Evolutionary conservation across 2,113 vertebrate genomes (phyloP), one percentile per base, ranked within the genome.

Genomic region (Atrichornis clamosus): DNA sequence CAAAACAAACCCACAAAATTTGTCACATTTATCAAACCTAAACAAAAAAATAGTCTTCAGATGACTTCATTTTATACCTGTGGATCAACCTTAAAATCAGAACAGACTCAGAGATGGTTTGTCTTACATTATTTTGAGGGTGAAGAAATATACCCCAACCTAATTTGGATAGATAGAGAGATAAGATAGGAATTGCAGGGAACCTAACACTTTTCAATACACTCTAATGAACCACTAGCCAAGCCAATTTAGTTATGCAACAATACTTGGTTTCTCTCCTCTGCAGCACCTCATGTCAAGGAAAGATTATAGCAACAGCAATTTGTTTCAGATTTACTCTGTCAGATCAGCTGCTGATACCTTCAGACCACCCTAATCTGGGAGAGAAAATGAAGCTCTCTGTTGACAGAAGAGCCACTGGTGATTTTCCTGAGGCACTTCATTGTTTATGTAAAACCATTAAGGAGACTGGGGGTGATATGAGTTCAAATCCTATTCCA

Each of bases 281-380:
- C 41, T 86, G 82, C 96, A 96, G 63, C 58, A 84, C 50, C 33
- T 95, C 91, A 92, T 97, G 92, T 90, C 95, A 94, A 80, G 68
- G 64, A 95, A 80, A 89, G 97, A 98, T 98, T 98, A 97, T 91
- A 85, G 46, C 78, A 95, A 92, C 64, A 94, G 95, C 96, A 98
- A 98, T 98, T 98, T 98, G 97, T 98, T 98, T 98, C 94, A 98
- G 97, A 97, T 98, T 98, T 98, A 98, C 94, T 97, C 87, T 96
- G 92, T 97, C 97, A 97, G 93, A 96, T 98, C 93, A 97, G 68
- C 35, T 97, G 80, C 63, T 97, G 96, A 96, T 96, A 95, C 90
- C 84, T 98, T 96, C 95, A 97, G 97, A 96, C 96, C 97, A 98
- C 98, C 96, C 94, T 97, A 97, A 98, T 95, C 91, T 97, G 62